Base-by-base conservation (phyloP, 2,113 vertebrate species). In the Indicator indicator region DNA sequence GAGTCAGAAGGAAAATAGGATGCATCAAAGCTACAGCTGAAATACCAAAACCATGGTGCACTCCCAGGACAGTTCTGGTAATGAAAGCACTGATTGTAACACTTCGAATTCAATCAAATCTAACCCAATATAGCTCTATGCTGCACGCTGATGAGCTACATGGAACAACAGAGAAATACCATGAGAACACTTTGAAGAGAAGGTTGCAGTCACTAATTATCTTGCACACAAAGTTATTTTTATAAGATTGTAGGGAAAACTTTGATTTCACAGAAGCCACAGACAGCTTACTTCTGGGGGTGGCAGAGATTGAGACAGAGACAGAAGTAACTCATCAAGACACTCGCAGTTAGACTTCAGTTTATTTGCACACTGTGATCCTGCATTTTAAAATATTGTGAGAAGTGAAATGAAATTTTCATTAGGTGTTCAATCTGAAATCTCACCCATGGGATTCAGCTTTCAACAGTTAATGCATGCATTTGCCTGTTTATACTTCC, bases 351-450 rank as follows among this genome's bases (percentile, higher is more conserved):
- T 50, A 95, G 89, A 86, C 73, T 88, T 67, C 38, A 11, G 50
- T 94, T 83, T 91, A 96, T 97, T 96, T 97, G 92, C 97, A 96
- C 96, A 63, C 65, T 89, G 88, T 88, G 84, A 94, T 89, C 81
- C 89, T 64, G 72, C 87, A 92, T 86, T 92, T 95, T 95, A 89
- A 97, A 96, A 96, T 76, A 95, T 69, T 95, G 95, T 89, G 86
- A 95, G 95, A 94, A 93, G 65, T 26, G 78, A 86, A 96, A 90
- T 93, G 90, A 94, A 93, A 96, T 90, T 96, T 95, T 94, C 89
- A 94, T 88, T 94, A 96, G 70, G 70, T 82, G 82, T 62, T 96
- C 97, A 93, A 89, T 88, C 88, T 74, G 86, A 88, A 70, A 88
- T 69, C 76, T 94, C 73, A 75, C 85, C 78, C 79, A 2, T 60